phyloP scores from a whole-genome alignment of 1,140 invertebrate species.

The Drosophila santomea region DNA sequence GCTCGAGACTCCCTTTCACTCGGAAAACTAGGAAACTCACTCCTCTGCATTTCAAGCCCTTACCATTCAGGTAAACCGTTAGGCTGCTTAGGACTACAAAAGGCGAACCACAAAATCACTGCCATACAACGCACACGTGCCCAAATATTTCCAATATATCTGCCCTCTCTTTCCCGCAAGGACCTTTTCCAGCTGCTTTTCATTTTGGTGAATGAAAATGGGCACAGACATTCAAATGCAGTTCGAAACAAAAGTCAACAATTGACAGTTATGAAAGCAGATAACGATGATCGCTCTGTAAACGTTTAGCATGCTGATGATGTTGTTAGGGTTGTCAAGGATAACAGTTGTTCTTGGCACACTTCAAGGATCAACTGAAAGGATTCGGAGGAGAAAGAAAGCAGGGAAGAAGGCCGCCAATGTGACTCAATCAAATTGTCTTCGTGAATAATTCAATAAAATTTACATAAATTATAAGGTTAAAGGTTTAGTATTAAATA shows the following conservation, averaged over 20 bases:
- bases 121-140: constrained; percentile 55
- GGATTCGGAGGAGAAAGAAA: constrained; percentile 12
- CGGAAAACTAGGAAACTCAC: constrained; percentile 9
- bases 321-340: constrained; percentile 21
- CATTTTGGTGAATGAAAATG: constrained; percentile 43
- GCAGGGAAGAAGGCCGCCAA: constrained; percentile 2
- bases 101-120: constrained; percentile 51
- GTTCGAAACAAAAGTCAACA: constrained; percentile 74
- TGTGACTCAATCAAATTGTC: constrained; percentile 1
- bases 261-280: constrained; percentile 82
- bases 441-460: constrained; percentile 1
- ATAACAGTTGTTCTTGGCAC: constrained; percentile 35
- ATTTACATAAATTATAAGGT: background rate
- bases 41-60: constrained; percentile 1
- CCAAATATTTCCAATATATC: constrained; percentile 7
- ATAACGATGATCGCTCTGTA: constrained; percentile 61
- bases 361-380: constrained; percentile 30
- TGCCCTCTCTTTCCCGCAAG: constrained; percentile 15
- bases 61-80: constrained; percentile 49
- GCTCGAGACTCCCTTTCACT: background rate
- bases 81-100: constrained; percentile 51
- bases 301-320: constrained; percentile 32
- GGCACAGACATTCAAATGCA: constrained; percentile 43
- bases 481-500: background rate
- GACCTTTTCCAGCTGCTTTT: constrained; percentile 46